phyloP scores from a whole-genome alignment of 2,888 invertebrate genomes.

The Corythucha ciliata region DNA sequence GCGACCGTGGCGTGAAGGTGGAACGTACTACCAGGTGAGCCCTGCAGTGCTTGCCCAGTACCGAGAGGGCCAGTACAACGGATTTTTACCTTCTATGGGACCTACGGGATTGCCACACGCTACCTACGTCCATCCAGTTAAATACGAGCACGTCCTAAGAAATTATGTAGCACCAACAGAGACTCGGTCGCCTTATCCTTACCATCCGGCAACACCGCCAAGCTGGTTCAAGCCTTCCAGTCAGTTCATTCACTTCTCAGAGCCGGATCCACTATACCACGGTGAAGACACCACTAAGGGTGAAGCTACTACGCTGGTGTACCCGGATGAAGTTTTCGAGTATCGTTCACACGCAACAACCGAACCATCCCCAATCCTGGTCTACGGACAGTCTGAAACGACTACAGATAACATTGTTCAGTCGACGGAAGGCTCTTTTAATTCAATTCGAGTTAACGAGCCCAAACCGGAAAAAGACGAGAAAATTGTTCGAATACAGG shows the following conservation, averaged over 20 bases:
- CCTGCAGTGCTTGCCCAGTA: not conserved
- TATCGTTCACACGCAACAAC: slow-evolving; percentile 2
- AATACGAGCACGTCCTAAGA: no score
- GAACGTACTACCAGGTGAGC: not conserved
- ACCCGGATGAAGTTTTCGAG: not conserved
- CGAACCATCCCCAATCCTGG: not conserved
- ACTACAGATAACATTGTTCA: slow-evolving; percentile 1
- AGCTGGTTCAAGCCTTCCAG: slow-evolving; percentile 41
- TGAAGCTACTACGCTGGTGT: no score
- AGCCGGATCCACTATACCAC: slow-evolving; percentile 45
- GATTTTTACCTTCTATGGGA: slow-evolving; percentile 39
- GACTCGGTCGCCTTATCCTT: no score
- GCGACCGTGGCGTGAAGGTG: not conserved
- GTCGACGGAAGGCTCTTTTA: no score
- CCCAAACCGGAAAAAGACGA: no score
- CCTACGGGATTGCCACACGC: slow-evolving; percentile 28
- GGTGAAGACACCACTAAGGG: slow-evolving; percentile 18
- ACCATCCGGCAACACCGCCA: slow-evolving; percentile 26
- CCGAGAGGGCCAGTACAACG: slow-evolving; percentile 20
- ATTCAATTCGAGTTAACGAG: no score
- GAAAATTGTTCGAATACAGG: no score
- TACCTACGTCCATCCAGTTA: slow-evolving; percentile 19
- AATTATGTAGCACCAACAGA: no score
- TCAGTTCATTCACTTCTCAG: slow-evolving; percentile 43
- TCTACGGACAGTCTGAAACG: slow-evolving; percentile 5